These are phyloP conservation scores for Hylaeus volcanicus DNA, from an alignment of 1,140 invertebrate species.

Conservation along the genomic window DNA sequence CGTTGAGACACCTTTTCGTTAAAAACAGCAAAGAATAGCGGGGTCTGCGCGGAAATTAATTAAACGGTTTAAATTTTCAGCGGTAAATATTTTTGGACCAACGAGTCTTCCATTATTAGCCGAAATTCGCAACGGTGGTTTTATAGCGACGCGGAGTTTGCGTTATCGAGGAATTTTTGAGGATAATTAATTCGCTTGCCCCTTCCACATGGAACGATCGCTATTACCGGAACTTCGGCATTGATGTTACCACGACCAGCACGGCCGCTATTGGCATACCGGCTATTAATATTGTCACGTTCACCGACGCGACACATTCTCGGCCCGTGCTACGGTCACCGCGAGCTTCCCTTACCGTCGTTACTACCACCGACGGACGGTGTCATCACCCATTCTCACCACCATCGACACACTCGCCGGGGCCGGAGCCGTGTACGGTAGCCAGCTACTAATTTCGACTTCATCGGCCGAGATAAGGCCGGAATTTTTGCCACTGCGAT, in stretches of 20 bases:
- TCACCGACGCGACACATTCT: constrained; percentile 36
- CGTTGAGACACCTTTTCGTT: no score
- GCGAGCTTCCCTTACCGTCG: constrained; percentile 17
- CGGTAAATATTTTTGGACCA: no score
- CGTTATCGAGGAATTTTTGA: constrained; percentile 4
- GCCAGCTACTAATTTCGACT: constrained; percentile 79
- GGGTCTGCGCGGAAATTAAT: no score
- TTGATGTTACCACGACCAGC: constrained; percentile 30
- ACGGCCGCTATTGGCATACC: constrained; percentile 39
- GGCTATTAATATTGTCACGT: constrained; percentile 51
- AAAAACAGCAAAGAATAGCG: no score
- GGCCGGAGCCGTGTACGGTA: constrained; percentile 75
- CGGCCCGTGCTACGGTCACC: not conserved
- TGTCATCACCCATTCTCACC: constrained; percentile 39
- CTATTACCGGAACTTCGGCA: constrained; percentile 44
- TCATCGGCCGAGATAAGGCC: constrained; percentile 77
- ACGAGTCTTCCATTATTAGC: no score
- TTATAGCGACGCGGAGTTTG: not conserved
- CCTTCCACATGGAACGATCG: constrained; percentile 17
- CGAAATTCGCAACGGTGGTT: no score
- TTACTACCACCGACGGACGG: not conserved
- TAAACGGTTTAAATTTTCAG: no score
- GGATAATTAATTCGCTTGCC: constrained; percentile 13
- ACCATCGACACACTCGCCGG: constrained; percentile 53
- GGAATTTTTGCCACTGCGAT: constrained; percentile 76